A percentile compares a stretch with the other conserved stretches of the same genome.
phyloP scores from a whole-genome alignment of 2,797 vertebrate species.

The Gambusia yucatana region DNA sequence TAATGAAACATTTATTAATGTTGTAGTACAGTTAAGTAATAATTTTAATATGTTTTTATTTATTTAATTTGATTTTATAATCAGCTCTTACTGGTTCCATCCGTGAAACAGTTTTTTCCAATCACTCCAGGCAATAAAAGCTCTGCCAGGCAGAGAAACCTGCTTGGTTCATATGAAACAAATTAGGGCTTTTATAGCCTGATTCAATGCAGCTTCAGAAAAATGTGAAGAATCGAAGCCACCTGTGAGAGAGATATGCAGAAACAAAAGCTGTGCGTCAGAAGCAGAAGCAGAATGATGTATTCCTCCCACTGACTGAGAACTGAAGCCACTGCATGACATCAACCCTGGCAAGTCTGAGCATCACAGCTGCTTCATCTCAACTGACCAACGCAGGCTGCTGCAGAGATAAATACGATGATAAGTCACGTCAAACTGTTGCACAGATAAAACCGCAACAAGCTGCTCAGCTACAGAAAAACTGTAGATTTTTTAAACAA shows the following conservation, averaged over 20 bases:
- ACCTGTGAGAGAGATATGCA: conserved; percentile 41
- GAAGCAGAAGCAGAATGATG: conserved; percentile 5
- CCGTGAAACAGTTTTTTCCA: conserved; percentile 13
- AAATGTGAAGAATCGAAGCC: conserved; percentile 55
- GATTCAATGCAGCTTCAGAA: conserved; percentile 47
- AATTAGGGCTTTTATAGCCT: conserved; percentile 45
- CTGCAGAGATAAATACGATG: not conserved
- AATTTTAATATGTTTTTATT: not conserved
- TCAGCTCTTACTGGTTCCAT: conserved; percentile 9
- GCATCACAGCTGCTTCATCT: conserved; percentile 12
- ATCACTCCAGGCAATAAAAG: conserved; percentile 23
- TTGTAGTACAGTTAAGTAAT: not conserved
- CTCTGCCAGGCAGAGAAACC: conserved; percentile 8
- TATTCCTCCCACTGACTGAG: conserved; percentile 15
- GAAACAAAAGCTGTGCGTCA: conserved; percentile 31
- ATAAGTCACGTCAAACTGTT: not conserved
- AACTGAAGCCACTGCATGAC: conserved; percentile 8
- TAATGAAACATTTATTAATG: not conserved
- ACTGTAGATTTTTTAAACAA: not conserved
- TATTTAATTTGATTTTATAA: not conserved
- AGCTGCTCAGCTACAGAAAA: not conserved
- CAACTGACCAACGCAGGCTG: not conserved
- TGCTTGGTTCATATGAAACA: conserved; percentile 46
- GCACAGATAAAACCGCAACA: not conserved
- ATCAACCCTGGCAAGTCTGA: conserved; percentile 1